Base-by-base conservation (phyloP, 2,888 invertebrate genomes). In the Tyria jacobaeae region DNA sequence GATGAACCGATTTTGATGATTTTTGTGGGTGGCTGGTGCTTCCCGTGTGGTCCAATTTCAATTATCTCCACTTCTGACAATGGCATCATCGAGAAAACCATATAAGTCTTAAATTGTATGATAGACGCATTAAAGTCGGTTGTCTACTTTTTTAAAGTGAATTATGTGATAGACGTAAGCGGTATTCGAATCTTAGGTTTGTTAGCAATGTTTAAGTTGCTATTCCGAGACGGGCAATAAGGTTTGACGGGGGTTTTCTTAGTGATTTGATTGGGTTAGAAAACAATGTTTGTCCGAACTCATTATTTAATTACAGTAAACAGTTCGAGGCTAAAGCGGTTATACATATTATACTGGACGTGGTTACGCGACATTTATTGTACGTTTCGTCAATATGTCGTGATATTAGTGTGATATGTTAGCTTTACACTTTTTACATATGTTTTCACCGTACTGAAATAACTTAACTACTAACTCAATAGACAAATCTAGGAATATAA, bases 331-430 rank as follows among this genome's bases (percentile, higher is more conserved):
- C 81, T 76, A 66, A 76, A 81, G 83, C 72, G 71, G 75, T 84
- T 79, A 71, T 70, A 68, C 70, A 71, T 62, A 75, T 79, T 70
- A 73, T 54, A 75, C 74, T 82, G 87, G 87, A 86, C 86, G 85
- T 57, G 56, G 57, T 57, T 49, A 63, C 68, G 66, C 59, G 47
- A 54, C 58, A 59, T 49, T 49, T 4, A 44, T 12, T 21, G 10
- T 21, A 21, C 44, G 10, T 1, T 10, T 44, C 6, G 41, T 21
- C 17, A 17, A 21, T 21, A 12, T 12, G 17, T 17, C 44, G 12
- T 44, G 44, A 44, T 44, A 21, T 44, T 12, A 10, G 63, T 71
- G 68, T 68, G 55, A 47, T 62, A 64, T 67, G 64, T n/a, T 62
- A 57, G 64, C 64, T 69, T 58, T 56, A 65, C 58, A 66, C 64